These are phyloP conservation scores for Polydrusus cervinus DNA, from an alignment of 2,888 invertebrate species.

Conservation along the genomic window DNA sequence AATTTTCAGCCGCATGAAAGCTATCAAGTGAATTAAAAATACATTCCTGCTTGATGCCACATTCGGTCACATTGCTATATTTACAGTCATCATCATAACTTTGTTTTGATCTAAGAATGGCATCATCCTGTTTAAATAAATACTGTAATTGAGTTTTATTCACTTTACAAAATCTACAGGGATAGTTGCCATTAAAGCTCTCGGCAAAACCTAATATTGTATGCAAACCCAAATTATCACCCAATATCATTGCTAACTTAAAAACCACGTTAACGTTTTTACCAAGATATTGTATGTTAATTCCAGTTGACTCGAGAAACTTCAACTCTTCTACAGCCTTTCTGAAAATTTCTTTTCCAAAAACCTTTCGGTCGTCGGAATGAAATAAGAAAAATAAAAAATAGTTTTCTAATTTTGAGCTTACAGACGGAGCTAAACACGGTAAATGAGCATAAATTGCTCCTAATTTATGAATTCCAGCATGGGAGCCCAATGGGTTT, in stretches of 20 bases:
- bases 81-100: neutral
- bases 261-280: neutral
- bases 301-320: neutral
- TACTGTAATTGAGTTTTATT: neutral
- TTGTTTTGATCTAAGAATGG: neutral
- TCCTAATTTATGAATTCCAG: neutral
- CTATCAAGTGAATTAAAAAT: too few relatives aligned
- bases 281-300: neutral
- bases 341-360: neutral
- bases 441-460: neutral
- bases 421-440: neutral
- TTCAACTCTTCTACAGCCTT: too few relatives aligned
- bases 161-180: neutral
- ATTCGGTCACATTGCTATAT: too few relatives aligned
- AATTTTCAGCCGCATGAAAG: neutral
- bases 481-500: neutral
- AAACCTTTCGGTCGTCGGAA: neutral
- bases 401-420: neutral
- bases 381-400: neutral
- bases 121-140: neutral
- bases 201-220: neutral
- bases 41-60: too few relatives aligned
- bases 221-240: conserved; percentile 1
- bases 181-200: neutral
- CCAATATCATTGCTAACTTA: neutral